Conservation (phyloP, 2,797 vertebrate genomes). For the Sebastes jordani region DNA sequence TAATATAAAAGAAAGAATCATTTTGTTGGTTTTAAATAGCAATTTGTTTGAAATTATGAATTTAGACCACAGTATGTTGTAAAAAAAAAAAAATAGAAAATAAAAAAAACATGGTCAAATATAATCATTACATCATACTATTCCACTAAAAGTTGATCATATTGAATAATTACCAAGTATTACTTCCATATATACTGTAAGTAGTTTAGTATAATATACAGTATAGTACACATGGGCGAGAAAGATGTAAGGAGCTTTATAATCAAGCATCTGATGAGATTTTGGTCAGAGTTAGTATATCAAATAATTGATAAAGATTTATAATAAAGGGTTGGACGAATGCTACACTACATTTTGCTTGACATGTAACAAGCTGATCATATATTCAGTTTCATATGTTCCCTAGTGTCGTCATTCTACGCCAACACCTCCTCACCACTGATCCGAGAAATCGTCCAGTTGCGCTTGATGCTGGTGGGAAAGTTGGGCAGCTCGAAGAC, state of each 20-base stretch:
- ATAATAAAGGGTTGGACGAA: not conserved
- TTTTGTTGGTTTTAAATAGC: not conserved
- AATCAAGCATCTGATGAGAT: not conserved
- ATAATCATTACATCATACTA: not conserved
- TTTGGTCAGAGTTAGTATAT: not conserved
- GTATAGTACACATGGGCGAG: not conserved
- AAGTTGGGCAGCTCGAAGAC: conserved; percentile 91
- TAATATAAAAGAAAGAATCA: not conserved
- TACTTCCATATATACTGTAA: not conserved
- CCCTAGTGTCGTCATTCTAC: not conserved
- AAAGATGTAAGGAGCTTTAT: not conserved
- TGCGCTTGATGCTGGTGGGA: conserved; percentile 86
- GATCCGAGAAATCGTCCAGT: conserved; percentile 93
- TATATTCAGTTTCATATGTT: not conserved
- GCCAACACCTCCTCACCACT: conserved; percentile 83
- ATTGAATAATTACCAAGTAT: not conserved
- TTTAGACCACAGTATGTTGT: not conserved
- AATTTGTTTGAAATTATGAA: not conserved
- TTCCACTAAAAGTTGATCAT: not conserved
- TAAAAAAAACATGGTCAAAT: not conserved
- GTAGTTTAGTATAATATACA: not conserved
- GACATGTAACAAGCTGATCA: not conserved
- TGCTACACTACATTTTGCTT: not conserved
- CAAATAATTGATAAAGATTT: not conserved
- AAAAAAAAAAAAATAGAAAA: not conserved